Conservation (phyloP, 2,113 vertebrate species). For the Piliocolobus tephrosceles region DNA sequence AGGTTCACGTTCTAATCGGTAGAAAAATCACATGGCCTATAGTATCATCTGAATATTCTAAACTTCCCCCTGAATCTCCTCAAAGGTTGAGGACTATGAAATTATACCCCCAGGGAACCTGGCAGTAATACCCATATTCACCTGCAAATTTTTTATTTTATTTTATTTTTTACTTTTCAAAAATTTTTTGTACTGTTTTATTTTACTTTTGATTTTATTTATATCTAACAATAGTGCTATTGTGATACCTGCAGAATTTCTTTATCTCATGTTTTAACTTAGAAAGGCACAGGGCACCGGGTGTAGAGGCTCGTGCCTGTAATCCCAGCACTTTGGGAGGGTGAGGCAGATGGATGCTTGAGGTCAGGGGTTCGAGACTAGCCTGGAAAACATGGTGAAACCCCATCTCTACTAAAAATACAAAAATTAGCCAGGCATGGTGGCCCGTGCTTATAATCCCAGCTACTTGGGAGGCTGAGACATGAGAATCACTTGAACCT, state of each 20-base stretch:
- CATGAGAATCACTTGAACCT: not conserved
- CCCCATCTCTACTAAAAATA: not conserved
- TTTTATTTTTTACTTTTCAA: too few relatives aligned
- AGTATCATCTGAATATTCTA: not conserved
- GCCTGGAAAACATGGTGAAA: not conserved
- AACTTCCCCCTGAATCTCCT: not conserved
- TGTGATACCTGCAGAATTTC: not conserved
- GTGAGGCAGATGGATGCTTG: not conserved
- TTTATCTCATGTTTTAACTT: not conserved
- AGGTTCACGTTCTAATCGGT: not conserved
- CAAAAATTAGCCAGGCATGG: not conserved
- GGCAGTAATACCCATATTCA: not conserved
- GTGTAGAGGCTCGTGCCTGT: not conserved
- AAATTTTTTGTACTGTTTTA: too few relatives aligned
- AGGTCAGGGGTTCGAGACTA: not conserved
- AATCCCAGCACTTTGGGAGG: not conserved
- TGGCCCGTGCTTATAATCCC: rapidly evolving
- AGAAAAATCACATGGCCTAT: not conserved
- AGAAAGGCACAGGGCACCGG: not conserved
- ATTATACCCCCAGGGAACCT: not conserved
- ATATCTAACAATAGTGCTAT: too few relatives aligned
- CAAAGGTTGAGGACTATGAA: not conserved
- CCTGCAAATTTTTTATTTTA: not conserved
- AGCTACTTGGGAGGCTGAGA: not conserved
- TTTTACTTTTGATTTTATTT: too few relatives aligned